A percentile compares a stretch with the other conserved stretches of the same genome.
Evolutionary conservation across 2,113 vertebrate species (phyloP).

Genomic region (Paedocypris sp.): DNA sequence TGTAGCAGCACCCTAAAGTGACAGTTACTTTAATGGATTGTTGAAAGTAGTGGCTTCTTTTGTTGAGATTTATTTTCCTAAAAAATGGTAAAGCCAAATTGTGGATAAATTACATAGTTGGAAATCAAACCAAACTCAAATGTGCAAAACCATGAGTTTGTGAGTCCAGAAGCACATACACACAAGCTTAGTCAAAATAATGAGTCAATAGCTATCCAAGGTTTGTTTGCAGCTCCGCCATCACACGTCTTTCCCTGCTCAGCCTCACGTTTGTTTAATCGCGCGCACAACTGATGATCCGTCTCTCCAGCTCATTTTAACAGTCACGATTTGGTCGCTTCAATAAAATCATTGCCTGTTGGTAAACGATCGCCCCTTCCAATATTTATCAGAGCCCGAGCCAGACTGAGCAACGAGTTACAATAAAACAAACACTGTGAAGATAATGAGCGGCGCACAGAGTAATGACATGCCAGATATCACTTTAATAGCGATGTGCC

Average conservation of each 20-base stretch:
- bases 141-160: too few species aligned
- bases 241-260: not conserved
- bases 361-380: conserved; percentile 23
- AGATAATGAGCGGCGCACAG: not conserved
- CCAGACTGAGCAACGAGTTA: conserved; percentile 7
- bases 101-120: too few species aligned
- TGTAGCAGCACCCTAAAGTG: too few species aligned
- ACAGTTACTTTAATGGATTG: too few species aligned
- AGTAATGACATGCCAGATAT: not conserved
- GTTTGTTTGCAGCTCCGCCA: not conserved
- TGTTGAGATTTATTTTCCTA: too few species aligned
- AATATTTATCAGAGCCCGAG: not conserved
- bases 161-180: too few species aligned
- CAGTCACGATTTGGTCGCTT: conserved; percentile 20
- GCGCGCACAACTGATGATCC: conserved; percentile 1
- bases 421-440: conserved; percentile 9
- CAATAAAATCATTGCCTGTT: conserved; percentile 11
- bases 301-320: conserved; percentile 11
- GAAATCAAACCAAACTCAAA: too few species aligned
- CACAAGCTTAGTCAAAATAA: too few species aligned
- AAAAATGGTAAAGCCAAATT: too few species aligned
- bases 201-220: not conserved
- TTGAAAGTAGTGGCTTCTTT: too few species aligned
- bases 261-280: not conserved
- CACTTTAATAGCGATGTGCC: not conserved